A percentile compares a stretch with the other conserved stretches of the same genome.
phyloP scores from a whole-genome alignment of 2,113 vertebrate species.

The Scomber colias region DNA sequence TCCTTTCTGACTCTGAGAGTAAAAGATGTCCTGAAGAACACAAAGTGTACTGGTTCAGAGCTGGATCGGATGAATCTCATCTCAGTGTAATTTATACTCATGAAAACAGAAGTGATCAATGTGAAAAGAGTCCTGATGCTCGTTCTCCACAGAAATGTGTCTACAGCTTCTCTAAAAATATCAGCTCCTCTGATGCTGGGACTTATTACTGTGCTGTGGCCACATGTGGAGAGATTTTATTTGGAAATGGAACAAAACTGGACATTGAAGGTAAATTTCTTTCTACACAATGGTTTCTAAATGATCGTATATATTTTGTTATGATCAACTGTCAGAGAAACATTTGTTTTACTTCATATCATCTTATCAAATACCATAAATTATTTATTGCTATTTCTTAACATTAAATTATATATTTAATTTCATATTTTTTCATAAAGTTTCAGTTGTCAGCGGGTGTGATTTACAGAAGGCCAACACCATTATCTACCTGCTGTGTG shows the following conservation, averaged over 20 bases:
- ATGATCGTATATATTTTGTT: too few relatives aligned
- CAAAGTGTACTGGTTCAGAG: slow-evolving; percentile 51
- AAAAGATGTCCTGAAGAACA: slow-evolving; percentile 1
- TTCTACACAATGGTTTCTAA: background rate
- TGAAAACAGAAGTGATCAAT: slow-evolving; percentile 1
- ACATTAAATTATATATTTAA: too few relatives aligned
- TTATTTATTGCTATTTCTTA: too few relatives aligned
- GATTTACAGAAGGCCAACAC: background rate
- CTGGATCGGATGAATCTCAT: background rate
- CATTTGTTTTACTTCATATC: too few relatives aligned
- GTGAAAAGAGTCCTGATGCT: background rate
- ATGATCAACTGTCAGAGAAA: too few relatives aligned
- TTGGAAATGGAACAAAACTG: slow-evolving; percentile 52
- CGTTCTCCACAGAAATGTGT: slow-evolving; percentile 4
- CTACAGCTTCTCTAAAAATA: background rate
- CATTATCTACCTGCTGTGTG: background rate
- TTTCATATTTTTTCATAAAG: background rate
- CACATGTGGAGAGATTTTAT: slow-evolving; percentile 44
- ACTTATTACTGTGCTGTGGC: slow-evolving; percentile 60
- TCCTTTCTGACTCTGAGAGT: background rate
- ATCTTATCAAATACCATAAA: too few relatives aligned
- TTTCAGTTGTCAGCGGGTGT: background rate
- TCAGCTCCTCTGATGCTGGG: slow-evolving; percentile 37
- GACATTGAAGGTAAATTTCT: slow-evolving; percentile 19
- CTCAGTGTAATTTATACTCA: background rate